phyloP scores from a whole-genome alignment of 2,113 vertebrate species.

The Saimiri boliviensis region DNA sequence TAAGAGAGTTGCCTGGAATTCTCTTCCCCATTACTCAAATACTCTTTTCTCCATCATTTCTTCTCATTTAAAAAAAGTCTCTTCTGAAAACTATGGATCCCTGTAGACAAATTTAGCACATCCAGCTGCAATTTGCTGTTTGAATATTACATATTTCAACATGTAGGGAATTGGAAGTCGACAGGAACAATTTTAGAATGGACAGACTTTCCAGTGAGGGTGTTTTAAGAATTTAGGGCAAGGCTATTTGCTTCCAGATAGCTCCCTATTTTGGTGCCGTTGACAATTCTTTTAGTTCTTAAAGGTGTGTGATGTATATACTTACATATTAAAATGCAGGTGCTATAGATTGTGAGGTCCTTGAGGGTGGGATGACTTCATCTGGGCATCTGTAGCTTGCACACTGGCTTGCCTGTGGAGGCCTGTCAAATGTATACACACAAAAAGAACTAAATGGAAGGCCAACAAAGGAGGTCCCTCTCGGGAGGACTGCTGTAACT shows the following conservation, averaged over 20 bases:
- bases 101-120: background rate
- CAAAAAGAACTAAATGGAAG: background rate
- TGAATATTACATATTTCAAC: constrained; percentile 7
- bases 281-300: constrained; percentile 3
- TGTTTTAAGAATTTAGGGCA: background rate
- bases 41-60: background rate
- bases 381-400: background rate
- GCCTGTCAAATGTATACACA: background rate
- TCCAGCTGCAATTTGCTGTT: constrained; percentile 24
- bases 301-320: background rate
- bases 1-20: background rate
- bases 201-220: background rate
- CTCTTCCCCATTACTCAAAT: background rate
- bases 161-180: background rate
- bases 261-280: background rate
- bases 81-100: background rate
- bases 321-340: background rate
- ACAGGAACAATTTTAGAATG: background rate
- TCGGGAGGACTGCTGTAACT: background rate
- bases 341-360: background rate
- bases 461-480: no score
- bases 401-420: background rate
- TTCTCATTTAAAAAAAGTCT: background rate
- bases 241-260: background rate
- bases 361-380: background rate